Evolutionary conservation across 1,140 invertebrate species (phyloP), one percentile per base, ranked within the genome.

Genomic region (Laupala kohalensis): DNA sequence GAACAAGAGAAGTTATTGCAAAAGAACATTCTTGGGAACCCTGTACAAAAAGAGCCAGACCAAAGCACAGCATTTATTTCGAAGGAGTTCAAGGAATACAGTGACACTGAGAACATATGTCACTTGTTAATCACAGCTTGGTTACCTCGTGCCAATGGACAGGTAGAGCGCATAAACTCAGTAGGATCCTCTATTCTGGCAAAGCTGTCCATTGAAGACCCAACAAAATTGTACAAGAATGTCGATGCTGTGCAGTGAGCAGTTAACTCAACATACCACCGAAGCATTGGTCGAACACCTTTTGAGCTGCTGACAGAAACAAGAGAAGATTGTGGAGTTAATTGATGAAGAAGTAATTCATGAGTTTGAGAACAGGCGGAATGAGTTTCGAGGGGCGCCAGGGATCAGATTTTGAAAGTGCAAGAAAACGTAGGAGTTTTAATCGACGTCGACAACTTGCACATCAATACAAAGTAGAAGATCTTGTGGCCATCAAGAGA

Each of bases 231-330:
- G 73, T 69, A 68, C 26, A 71, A 70, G 69, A 26, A 72, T 24
- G 71, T 75, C 0, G 67, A 69, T 5, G 70, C 15, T 19, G 19
- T 73, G 19, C 71, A 75, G 24, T 69, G 67, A 29, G 65, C 69
- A 0, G 24, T 75, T 3, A 75, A 74, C 25, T 69, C 63, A 6
- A 25, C 27, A 30, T 69, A 70, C 65, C 69, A 72, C 6, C 28
- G 72, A 26, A 64, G 66, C 37, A 74, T 74, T 64, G 63, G 70
- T 0, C 70, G 24, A 15, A 72, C 74, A 2, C 74, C 75, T 0
- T 73, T 70, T 64, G 71, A 75, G 67, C 24, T 76, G 29, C 23
- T 76, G 25, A 71, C 76, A 30, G 64, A 23, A 6, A 5, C 6
- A 25, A 6, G 5, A 9, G n/a, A 64, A 19, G 5, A 64, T 64